Percentiles rank a stretch among this genome's conserved stretches.
phyloP scores from a whole-genome alignment of 2,113 vertebrate genomes.

The Cyprichromis sp. region DNA sequence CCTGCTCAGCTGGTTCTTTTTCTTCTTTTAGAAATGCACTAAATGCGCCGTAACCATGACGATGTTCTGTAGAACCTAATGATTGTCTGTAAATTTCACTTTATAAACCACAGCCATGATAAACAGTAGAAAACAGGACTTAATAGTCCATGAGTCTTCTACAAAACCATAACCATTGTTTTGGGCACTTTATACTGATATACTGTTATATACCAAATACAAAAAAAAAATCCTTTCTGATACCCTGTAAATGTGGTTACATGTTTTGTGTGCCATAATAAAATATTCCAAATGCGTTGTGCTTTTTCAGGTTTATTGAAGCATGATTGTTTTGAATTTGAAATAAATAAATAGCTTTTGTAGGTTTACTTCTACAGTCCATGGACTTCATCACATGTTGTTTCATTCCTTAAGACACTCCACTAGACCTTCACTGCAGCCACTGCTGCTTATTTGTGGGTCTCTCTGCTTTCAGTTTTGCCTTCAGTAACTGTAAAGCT shows the following conservation, averaged over 20 bases:
- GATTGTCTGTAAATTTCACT: neutral
- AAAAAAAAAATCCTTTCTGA: neutral
- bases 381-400: neutral
- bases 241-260: neutral
- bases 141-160: neutral
- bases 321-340: neutral
- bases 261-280: slow-evolving; percentile 45
- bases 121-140: neutral
- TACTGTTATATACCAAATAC: neutral
- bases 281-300: neutral
- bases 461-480: neutral
- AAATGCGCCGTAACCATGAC: neutral
- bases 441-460: neutral
- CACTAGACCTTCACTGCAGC: neutral
- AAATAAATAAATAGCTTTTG: neutral
- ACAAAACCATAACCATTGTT: neutral
- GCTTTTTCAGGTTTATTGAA: neutral
- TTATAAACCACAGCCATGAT: neutral
- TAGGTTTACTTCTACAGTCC: neutral
- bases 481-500: neutral
- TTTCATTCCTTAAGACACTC: neutral
- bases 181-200: neutral
- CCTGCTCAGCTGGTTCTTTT: neutral
- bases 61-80: neutral
- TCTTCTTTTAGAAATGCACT: neutral